Evolutionary conservation across 2,797 vertebrate species (phyloP).

Genomic region (Sciaenops ocellatus): DNA sequence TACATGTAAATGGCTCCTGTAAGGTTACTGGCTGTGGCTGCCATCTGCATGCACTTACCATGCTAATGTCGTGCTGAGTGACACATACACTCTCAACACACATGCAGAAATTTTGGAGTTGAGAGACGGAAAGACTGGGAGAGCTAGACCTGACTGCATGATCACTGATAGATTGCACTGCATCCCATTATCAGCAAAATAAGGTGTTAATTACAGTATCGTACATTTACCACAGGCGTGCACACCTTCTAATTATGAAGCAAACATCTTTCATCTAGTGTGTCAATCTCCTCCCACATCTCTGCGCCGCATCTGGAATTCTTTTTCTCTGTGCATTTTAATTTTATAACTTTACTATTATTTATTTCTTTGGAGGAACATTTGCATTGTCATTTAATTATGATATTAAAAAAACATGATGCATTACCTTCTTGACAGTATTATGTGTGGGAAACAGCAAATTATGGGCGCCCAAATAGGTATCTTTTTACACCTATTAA

Average conservation of each 20-base stretch:
- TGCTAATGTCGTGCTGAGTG: constrained; percentile 80
- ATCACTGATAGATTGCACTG: constrained; percentile 63
- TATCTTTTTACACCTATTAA: neutral
- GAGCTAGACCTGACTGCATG: constrained; percentile 36
- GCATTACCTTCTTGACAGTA: neutral
- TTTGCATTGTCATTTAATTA: neutral
- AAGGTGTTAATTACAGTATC: constrained; percentile 72
- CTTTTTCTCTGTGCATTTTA: neutral
- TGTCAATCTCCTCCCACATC: constrained; percentile 13
- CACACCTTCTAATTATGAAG: constrained; percentile 65
- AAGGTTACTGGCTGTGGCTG: constrained; percentile 80
- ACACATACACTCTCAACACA: constrained; percentile 51
- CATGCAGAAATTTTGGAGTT: constrained; percentile 40
- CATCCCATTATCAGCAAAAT: constrained; percentile 70
- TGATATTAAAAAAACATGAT: neutral
- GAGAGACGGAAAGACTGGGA: constrained; percentile 36
- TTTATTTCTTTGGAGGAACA: neutral
- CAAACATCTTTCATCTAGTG: constrained; percentile 20
- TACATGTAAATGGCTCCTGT: constrained; percentile 85
- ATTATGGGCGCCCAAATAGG: neutral
- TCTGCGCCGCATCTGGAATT: neutral
- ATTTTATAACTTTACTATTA: neutral
- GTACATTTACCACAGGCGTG: constrained; percentile 37
- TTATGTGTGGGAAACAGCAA: neutral
- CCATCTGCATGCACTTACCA: constrained; percentile 87